Conservation (phyloP, 2,797 vertebrate species). For the Columba guinea region DNA sequence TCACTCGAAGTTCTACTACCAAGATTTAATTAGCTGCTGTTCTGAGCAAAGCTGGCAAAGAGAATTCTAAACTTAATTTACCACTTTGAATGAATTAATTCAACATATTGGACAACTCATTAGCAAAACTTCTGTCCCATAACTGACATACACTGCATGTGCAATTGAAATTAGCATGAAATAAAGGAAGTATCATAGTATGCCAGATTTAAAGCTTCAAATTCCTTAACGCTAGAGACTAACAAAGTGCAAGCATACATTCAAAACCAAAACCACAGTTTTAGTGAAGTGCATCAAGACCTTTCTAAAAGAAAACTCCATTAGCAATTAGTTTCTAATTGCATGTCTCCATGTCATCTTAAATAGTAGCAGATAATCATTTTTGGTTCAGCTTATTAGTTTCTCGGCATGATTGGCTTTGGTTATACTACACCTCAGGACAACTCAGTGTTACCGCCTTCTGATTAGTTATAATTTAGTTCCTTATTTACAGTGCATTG, state of each 20-base stretch:
- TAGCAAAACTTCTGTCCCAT: neutral
- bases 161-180: conserved; percentile 21
- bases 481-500: conserved; percentile 56
- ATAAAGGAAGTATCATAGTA: neutral
- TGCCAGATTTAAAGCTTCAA: neutral
- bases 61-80: conserved; percentile 14
- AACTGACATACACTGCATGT: neutral
- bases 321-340: conserved; percentile 19
- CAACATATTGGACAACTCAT: neutral
- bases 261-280: neutral
- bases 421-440: conserved; percentile 5
- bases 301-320: neutral
- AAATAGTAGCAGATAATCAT: conserved; percentile 48
- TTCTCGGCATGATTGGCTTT: conserved; percentile 7
- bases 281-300: conserved; percentile 5
- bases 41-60: neutral
- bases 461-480: conserved; percentile 37
- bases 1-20: neutral
- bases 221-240: neutral
- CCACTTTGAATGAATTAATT: conserved; percentile 1
- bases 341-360: conserved; percentile 6
- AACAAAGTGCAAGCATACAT: conserved; percentile 41
- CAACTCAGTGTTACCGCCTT: conserved; percentile 45
- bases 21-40: conserved; percentile 24
- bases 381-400: conserved; percentile 26